Percentiles rank a stretch among this genome's conserved stretches.
Conservation (phyloP, 1,140 invertebrate genomes). For the Pseudobourletiella spinata region DNA sequence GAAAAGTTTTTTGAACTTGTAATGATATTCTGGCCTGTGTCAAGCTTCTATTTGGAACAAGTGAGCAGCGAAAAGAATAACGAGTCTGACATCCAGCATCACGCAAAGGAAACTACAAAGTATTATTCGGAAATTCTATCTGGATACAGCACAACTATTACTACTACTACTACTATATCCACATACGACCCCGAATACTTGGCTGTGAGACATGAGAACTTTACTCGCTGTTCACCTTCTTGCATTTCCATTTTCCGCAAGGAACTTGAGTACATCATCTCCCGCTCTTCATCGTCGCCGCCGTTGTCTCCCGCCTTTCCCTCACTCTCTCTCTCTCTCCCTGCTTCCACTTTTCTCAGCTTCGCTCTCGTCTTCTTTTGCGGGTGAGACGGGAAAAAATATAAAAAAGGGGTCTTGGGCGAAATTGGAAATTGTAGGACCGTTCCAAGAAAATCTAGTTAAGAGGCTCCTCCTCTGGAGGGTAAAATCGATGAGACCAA, state of each 20-base stretch:
- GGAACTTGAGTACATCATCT: slow-evolving; percentile 23
- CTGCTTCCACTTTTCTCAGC: slow-evolving; percentile 23
- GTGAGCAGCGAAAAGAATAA: too few relatives aligned
- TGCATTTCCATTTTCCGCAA: slow-evolving; percentile 25
- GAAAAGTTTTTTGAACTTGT: too few relatives aligned
- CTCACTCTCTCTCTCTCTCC: background rate
- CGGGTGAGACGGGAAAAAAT: slow-evolving; percentile 35
- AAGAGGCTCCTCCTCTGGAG: slow-evolving; percentile 35
- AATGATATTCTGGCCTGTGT: too few relatives aligned
- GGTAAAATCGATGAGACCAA: slow-evolving; percentile 37
- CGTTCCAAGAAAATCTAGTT: slow-evolving; percentile 38
- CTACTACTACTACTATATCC: too few relatives aligned
- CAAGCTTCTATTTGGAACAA: too few relatives aligned
- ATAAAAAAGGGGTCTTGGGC: slow-evolving; percentile 38
- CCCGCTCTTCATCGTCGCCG: too few relatives aligned
- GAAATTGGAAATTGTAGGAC: slow-evolving; percentile 38
- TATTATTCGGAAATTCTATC: too few relatives aligned
- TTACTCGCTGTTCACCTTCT: slow-evolving; percentile 26
- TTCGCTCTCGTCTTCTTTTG: slow-evolving; percentile 25
- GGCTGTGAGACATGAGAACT: too few relatives aligned
- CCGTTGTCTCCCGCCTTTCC: background rate
- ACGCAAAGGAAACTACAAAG: too few relatives aligned
- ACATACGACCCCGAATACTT: too few relatives aligned
- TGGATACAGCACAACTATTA: too few relatives aligned
- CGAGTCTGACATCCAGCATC: too few relatives aligned